phyloP scores from a whole-genome alignment of 2,888 invertebrate genomes.

The Nomada goodeniana region DNA sequence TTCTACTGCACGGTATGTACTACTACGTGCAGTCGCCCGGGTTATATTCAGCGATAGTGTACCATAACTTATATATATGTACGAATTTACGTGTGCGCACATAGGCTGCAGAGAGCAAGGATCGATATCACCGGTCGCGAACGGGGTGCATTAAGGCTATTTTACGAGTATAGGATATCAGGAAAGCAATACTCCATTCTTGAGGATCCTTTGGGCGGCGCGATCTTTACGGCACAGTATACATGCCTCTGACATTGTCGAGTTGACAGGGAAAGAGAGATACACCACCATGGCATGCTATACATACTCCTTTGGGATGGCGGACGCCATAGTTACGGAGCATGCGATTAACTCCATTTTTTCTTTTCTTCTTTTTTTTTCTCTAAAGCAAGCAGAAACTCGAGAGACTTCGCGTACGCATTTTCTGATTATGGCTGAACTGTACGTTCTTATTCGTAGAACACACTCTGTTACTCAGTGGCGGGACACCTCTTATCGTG shows the following conservation, averaged over 20 bases:
- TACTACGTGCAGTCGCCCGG: constrained; percentile 1
- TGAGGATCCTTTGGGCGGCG: constrained; percentile 69
- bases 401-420: background rate
- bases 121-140: constrained; percentile 69
- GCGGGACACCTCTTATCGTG: background rate
- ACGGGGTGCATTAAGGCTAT: constrained; percentile 72
- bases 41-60: background rate
- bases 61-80: too few species aligned
- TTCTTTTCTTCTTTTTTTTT: constrained; percentile 13
- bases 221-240: constrained; percentile 70
- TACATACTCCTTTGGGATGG: constrained; percentile 47
- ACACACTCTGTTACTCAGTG: background rate
- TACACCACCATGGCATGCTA: constrained; percentile 65
- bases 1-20: constrained; percentile 23
- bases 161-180: constrained; percentile 77
- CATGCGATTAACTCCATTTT: constrained; percentile 55
- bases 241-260: constrained; percentile 67
- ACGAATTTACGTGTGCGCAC: constrained; percentile 3
- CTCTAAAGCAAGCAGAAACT: background rate
- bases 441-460: constrained; percentile 17
- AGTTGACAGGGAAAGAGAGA: constrained; percentile 61
- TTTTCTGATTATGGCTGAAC: too few species aligned
- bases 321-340: constrained; percentile 29
- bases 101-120: constrained; percentile 57
- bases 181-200: constrained; percentile 76